Evolutionary conservation across 2,888 invertebrate species (phyloP).

Genomic region (Agrochola lychnidis): DNA sequence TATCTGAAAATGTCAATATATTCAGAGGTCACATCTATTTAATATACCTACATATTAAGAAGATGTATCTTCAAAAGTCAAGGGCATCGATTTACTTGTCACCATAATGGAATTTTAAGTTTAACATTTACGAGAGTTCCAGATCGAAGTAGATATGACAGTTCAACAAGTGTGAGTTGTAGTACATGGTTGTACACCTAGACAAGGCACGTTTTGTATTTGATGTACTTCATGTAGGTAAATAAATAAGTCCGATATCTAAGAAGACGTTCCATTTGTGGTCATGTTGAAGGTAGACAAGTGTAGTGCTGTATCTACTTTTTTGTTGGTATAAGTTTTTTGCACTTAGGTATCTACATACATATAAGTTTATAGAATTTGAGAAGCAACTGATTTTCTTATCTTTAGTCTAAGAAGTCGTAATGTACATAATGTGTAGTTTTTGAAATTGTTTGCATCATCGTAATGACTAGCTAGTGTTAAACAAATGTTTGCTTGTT

Average conservation of each 20-base stretch:
- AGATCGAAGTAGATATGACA: not conserved
- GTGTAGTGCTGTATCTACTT: conserved; percentile 23
- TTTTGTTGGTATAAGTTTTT: conserved; percentile 8
- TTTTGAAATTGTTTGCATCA: conserved; percentile 2
- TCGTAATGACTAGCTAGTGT: conserved; percentile 4
- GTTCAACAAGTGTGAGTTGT: not conserved
- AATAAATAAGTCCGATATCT: conserved; percentile 41
- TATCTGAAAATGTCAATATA: conserved; percentile 78
- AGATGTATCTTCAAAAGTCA: conserved; percentile 76
- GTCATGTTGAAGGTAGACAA: conserved; percentile 49
- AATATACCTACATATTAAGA: conserved; percentile 67
- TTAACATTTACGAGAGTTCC: conserved; percentile 19
- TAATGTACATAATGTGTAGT: not conserved
- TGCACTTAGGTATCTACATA: not conserved
- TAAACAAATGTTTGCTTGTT: conserved; percentile 7
- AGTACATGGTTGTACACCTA: not conserved
- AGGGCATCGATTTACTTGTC: conserved; percentile 68
- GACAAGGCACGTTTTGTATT: not conserved
- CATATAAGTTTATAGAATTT: not conserved
- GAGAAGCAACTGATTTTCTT: not conserved
- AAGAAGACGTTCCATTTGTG: conserved; percentile 62
- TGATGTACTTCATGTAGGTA: conserved; percentile 11
- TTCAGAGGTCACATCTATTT: conserved; percentile 76
- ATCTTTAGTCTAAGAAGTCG: not conserved
- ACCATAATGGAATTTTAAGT: conserved; percentile 56